Evolutionary conservation across 2,113 vertebrate genomes (phyloP), one percentile per base, ranked within the genome.

Genomic region (Salvelinus sp.): DNA sequence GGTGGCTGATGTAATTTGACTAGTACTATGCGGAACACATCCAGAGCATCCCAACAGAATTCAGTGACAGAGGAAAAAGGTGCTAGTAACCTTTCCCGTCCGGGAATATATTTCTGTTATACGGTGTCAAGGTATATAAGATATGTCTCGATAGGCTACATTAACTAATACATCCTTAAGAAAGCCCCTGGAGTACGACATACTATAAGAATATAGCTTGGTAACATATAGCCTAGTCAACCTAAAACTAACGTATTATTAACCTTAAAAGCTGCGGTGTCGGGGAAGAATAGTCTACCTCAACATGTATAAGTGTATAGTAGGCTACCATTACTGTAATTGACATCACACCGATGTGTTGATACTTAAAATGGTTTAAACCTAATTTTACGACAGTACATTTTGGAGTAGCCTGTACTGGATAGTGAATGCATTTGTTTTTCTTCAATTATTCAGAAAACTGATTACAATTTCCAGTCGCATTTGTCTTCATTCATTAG

Each of bases 331-430:
- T 28, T 33, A 20, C 18, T 60, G 84, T 78, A 79, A 75, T 18
- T 79, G 87, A 62, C 82, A 83, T 88, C 80, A 80, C 79, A 68
- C 28, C 20, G 9, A 44, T 78, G 86, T 83, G 75, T 73, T 62
- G 5, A 69, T 67, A 73, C 75, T 80, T 67, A 47, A 50, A 58
- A 6, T 16, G 58, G 13, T 62, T 62, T n/a, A 62, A 62, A 22
- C 3, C 18, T n/a, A 62, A 22, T n/a, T n/a, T 68, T 38, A 6
- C 2, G 47, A 22, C 70, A 50, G 30, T 44, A 44, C 7, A 44
- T 44, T 47, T 48, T 28, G 73, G 38, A 47, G 65, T 77, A 33
- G 7, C 54, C 38, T 69, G 66, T 54, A n/a, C 28, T 38, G 65
- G 66, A 48, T 69, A 74, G 77, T 67, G 74, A 63, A 67, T 44